Evolutionary conservation across 2,113 vertebrate genomes (phyloP).

Genomic region (Arothron firmamentum): DNA sequence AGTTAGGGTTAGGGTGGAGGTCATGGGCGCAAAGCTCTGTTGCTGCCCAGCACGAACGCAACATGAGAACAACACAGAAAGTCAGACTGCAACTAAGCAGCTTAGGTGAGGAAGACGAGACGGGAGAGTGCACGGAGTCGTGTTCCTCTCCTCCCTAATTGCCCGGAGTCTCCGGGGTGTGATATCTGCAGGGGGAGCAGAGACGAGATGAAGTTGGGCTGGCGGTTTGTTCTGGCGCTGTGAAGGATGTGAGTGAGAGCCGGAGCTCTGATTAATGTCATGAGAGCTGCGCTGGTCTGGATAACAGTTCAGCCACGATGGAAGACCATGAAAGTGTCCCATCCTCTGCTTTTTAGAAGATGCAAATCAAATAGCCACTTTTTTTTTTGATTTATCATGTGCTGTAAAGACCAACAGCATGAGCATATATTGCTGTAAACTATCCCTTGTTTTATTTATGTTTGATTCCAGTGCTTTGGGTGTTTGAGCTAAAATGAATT

Average conservation of each 20-base stretch:
- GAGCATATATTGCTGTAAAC: no score
- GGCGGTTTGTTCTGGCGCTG: constrained; percentile 60
- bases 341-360: constrained; percentile 17
- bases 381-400: no score
- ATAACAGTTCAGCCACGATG: constrained; percentile 44
- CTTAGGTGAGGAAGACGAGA: constrained; percentile 29
- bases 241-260: constrained; percentile 63
- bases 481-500: no score
- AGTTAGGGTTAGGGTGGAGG: no score
- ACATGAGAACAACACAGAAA: not conserved
- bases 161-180: constrained; percentile 60
- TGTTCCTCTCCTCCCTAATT: constrained; percentile 65
- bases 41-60: constrained; percentile 12
- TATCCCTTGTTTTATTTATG: no score
- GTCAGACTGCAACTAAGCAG: constrained; percentile 41
- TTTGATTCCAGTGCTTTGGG: no score
- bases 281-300: constrained; percentile 60
- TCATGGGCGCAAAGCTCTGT: constrained; percentile 6
- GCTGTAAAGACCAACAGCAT: no score
- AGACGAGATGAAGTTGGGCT: constrained; percentile 59
- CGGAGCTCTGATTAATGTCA: constrained; percentile 63
- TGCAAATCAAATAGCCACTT: no score
- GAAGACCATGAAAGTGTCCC: constrained; percentile 44
- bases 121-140: constrained; percentile 38
- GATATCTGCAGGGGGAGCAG: constrained; percentile 49